Evolutionary conservation across 2,113 vertebrate genomes (phyloP).

Genomic region (Carlito syrichta): DNA sequence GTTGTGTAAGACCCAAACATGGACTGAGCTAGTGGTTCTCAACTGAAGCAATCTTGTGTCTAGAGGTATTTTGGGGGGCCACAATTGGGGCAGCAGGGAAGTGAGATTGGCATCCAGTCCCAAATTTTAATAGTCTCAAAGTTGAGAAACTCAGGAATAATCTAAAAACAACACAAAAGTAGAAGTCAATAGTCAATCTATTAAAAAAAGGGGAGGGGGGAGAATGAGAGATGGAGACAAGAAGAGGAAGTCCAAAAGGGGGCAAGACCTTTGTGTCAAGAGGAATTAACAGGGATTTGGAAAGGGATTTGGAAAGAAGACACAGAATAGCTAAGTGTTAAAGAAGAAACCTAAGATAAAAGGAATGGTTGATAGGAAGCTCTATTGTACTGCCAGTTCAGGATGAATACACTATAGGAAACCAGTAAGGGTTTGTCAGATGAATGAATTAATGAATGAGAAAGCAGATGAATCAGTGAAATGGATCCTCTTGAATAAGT

Average conservation of each 20-base stretch:
- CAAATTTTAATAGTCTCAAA: too few relatives aligned
- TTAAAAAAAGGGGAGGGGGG: not conserved
- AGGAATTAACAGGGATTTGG: not conserved
- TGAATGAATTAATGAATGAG: not conserved
- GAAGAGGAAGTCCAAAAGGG: not conserved
- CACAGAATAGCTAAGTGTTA: not conserved
- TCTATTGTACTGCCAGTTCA: not conserved
- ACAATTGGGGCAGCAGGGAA: not conserved
- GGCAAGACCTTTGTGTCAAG: not conserved
- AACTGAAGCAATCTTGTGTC: not conserved
- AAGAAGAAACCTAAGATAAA: not conserved
- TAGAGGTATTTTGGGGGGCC: not conserved
- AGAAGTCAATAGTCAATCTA: not conserved
- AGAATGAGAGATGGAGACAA: too few relatives aligned
- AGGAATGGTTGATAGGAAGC: not conserved
- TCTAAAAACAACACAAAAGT: not conserved
- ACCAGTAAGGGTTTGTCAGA: not conserved
- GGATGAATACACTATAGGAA: not conserved
- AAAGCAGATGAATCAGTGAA: not conserved
- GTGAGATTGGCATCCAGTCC: not conserved
- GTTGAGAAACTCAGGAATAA: not conserved
- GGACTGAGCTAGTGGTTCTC: not conserved
- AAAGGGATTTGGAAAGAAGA: not conserved
- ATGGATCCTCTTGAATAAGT: not conserved
- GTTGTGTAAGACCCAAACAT: not conserved